A percentile compares a stretch with the other conserved stretches of the same genome.
Evolutionary conservation across 2,888 invertebrate species (phyloP).

Genomic region (Parelbella ahira): DNA sequence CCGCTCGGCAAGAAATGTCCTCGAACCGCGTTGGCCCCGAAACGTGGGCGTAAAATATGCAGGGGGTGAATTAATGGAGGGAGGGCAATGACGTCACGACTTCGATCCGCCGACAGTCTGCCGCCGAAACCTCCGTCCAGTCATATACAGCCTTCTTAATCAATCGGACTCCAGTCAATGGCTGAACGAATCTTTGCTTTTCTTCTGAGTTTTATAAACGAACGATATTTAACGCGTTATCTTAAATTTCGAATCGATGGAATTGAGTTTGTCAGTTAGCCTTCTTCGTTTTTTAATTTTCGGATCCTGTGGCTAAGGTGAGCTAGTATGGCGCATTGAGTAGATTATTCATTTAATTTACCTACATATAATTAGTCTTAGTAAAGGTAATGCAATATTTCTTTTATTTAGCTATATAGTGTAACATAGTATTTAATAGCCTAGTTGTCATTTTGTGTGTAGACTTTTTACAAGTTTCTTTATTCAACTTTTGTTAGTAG

Average conservation of each 20-base stretch:
- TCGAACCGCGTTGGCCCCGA: conserved; percentile 33
- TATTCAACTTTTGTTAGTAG: no score
- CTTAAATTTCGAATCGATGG: no score
- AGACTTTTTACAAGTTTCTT: no score
- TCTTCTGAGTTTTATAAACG: not conserved
- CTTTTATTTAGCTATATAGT: no score
- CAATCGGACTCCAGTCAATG: conserved; percentile 45
- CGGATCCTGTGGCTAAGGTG: conserved; percentile 43
- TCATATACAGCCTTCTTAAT: conserved; percentile 52
- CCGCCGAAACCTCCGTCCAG: conserved; percentile 46
- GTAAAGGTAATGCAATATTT: no score
- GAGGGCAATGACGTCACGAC: conserved; percentile 59
- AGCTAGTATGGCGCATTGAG: conserved; percentile 32
- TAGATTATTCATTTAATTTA: no score
- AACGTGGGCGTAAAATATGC: conserved; percentile 64
- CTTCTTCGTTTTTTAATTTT: not conserved
- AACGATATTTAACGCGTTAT: not conserved
- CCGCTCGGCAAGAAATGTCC: conserved; percentile 27
- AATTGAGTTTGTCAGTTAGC: not conserved
- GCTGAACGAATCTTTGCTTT: conserved; percentile 25
- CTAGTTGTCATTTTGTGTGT: no score
- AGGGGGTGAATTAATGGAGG: conserved; percentile 47
- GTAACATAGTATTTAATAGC: no score
- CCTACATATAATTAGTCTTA: no score
- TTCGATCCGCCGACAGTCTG: conserved; percentile 64